A percentile compares a stretch with the other conserved stretches of the same genome.
Evolutionary conservation across 53 echinoderm and acorn worm genomes (phyloP).

Genomic region (Astropecten irregularis): DNA sequence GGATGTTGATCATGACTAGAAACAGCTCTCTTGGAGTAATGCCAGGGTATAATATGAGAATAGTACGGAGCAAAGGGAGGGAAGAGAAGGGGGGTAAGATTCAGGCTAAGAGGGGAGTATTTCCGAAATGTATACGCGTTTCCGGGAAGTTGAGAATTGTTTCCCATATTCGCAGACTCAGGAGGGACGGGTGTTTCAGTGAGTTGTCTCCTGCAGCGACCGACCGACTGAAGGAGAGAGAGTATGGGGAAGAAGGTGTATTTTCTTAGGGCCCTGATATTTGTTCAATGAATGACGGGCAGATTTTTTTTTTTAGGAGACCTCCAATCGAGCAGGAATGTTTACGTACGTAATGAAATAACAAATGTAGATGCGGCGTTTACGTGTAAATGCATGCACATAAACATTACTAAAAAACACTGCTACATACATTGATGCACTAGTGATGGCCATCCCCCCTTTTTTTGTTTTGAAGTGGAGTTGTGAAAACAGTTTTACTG

Average conservation of each 20-base stretch:
- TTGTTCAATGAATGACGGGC: conserved; percentile 12
- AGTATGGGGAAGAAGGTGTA: no score
- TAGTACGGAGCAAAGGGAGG: not conserved
- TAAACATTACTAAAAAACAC: not conserved
- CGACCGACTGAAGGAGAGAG: not conserved
- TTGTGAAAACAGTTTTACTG: no score
- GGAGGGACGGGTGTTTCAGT: not conserved
- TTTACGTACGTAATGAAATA: not conserved
- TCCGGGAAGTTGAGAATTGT: conserved; percentile 43
- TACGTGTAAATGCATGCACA: not conserved
- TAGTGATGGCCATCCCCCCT: not conserved
- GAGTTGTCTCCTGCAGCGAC: not conserved
- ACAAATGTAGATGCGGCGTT: not conserved
- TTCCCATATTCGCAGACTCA: conserved; percentile 27
- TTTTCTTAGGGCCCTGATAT: no score
- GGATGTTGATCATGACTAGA: no score
- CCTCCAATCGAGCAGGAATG: not conserved
- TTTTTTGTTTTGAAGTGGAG: no score
- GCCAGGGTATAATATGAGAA: no score
- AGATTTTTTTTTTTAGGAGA: not conserved
- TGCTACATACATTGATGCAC: not conserved
- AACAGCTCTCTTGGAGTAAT: no score
- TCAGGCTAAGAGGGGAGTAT: not conserved
- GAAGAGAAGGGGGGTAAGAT: not conserved
- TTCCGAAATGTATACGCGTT: conserved; percentile 20